Conservation (phyloP, 1,140 invertebrate species). For the Eueides isabella region DNA sequence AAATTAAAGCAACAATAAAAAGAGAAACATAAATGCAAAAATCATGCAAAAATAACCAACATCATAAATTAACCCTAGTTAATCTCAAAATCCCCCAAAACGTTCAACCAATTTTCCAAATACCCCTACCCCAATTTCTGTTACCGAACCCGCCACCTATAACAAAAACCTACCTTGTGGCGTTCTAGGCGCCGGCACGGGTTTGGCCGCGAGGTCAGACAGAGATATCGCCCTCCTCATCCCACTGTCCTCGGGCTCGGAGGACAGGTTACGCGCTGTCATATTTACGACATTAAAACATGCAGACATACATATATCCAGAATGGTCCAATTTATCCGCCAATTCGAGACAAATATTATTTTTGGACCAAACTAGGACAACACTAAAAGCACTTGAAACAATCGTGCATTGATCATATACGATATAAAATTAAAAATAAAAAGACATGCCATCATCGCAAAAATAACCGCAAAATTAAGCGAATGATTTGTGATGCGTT, state of each 20-base stretch:
- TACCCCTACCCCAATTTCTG: not conserved
- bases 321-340: slow-evolving; percentile 17
- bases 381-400: slow-evolving; percentile 20
- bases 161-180: slow-evolving; percentile 65
- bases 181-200: slow-evolving; percentile 77
- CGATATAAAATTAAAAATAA: slow-evolving; percentile 23
- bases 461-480: slow-evolving; percentile 22
- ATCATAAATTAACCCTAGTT: too few species aligned
- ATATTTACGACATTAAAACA: slow-evolving; percentile 26
- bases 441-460: slow-evolving; percentile 40
- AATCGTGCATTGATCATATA: slow-evolving; percentile 34
- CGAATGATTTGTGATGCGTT: slow-evolving; percentile 48
- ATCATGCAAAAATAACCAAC: too few species aligned
- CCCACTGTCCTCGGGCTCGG: slow-evolving; percentile 66
- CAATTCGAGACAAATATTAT: not conserved
- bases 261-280: slow-evolving; percentile 59
- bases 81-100: too few species aligned
- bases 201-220: slow-evolving; percentile 80
- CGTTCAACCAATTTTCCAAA: not conserved
- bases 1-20: too few species aligned
- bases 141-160: slow-evolving; percentile 25
- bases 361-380: slow-evolving; percentile 29
- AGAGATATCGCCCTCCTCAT: slow-evolving; percentile 78
- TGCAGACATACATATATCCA: slow-evolving; percentile 37
- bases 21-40: too few species aligned